phyloP scores from a whole-genome alignment of 1,140 invertebrate genomes.

The Drosophila saltans region DNA sequence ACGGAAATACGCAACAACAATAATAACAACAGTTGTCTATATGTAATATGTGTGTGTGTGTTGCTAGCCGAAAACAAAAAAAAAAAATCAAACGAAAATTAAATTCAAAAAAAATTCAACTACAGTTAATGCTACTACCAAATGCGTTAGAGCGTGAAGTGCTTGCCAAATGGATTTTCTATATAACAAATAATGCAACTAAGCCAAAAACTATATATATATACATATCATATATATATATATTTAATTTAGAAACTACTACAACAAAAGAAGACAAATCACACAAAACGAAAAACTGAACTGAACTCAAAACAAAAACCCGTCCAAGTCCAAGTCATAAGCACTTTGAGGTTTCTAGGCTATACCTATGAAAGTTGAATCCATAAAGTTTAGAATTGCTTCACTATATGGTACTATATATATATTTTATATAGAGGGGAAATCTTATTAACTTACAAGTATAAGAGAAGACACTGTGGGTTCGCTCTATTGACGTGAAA shows the following conservation, averaged over 20 bases:
- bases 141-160: slow-evolving; percentile 75
- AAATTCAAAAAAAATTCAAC: slow-evolving; percentile 55
- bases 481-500: slow-evolving; percentile 37
- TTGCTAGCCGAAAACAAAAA: slow-evolving; percentile 58
- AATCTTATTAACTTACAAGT: not conserved
- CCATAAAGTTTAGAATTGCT: not conserved
- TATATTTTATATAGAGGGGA: not conserved
- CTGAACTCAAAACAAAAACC: not conserved
- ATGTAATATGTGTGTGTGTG: slow-evolving; percentile 53
- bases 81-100: slow-evolving; percentile 45
- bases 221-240: slow-evolving; percentile 17
- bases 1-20: slow-evolving; percentile 72
- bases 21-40: slow-evolving; percentile 33
- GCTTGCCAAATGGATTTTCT: slow-evolving; percentile 77
- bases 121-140: slow-evolving; percentile 61
- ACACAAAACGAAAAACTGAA: not conserved
- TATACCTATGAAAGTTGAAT: not conserved
- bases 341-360: slow-evolving; percentile 32
- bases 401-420: not conserved
- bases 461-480: not conserved
- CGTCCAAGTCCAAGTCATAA: not conserved
- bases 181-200: slow-evolving; percentile 57
- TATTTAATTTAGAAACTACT: slow-evolving; percentile 54
- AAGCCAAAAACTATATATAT: slow-evolving; percentile 7
- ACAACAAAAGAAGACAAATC: slow-evolving; percentile 28